Evolutionary conservation across 2,797 vertebrate genomes (phyloP).

Genomic region (Ispidina lecontei): DNA sequence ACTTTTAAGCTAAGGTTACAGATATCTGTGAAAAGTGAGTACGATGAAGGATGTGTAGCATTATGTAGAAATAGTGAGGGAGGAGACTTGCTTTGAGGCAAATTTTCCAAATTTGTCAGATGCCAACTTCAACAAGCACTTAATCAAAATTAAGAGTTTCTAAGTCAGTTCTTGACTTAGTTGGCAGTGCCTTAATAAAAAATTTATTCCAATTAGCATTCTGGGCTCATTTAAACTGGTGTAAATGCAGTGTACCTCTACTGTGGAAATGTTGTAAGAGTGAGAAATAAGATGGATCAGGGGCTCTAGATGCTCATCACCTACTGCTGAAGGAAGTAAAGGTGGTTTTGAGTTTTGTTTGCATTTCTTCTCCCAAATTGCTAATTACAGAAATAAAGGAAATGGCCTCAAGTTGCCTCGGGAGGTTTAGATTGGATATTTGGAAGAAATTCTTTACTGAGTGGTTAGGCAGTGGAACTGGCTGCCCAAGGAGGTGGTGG

Average conservation of each 20-base stretch:
- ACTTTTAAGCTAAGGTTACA: not conserved
- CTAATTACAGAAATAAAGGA: no score
- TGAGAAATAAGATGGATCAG: not conserved
- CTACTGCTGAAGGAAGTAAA: not conserved
- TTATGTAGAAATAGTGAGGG: not conserved
- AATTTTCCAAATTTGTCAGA: not conserved
- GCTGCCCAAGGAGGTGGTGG: no score
- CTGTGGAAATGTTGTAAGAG: not conserved
- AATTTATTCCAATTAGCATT: not conserved
- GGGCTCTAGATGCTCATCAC: not conserved
- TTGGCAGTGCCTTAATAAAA: not conserved
- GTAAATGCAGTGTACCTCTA: not conserved
- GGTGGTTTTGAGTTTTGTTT: not conserved
- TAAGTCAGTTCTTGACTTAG: not conserved
- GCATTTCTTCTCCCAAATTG: not conserved
- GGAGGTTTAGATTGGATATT: no score
- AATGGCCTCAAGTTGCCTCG: no score
- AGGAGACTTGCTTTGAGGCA: not conserved
- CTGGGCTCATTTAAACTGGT: not conserved
- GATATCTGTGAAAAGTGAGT: not conserved
- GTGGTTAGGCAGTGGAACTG: no score
- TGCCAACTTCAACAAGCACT: not conserved
- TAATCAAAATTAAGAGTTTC: not conserved
- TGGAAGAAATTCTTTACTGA: no score
- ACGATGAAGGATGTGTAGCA: not conserved